These are phyloP conservation scores for Cirrhinus mrigala DNA, from an alignment of 2,797 vertebrate genomes.

Conservation along the genomic window DNA sequence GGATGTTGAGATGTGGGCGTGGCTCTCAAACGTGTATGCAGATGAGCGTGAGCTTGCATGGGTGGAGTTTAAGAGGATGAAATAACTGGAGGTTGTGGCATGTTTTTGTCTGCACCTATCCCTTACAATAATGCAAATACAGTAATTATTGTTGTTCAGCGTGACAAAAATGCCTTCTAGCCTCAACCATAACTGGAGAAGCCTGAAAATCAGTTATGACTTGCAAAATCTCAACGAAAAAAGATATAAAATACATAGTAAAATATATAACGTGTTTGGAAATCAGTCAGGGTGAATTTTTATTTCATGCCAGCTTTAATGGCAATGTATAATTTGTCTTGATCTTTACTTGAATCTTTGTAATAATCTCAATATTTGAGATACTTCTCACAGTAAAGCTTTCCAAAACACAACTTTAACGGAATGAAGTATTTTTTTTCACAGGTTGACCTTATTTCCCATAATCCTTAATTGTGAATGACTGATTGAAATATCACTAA, in stretches of 20 bases:
- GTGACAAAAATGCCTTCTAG: too few relatives aligned
- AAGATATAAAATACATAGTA: too few relatives aligned
- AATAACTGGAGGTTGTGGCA: too few relatives aligned
- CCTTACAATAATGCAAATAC: too few relatives aligned
- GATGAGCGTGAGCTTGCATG: background rate
- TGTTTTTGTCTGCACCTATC: too few relatives aligned
- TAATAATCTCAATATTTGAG: slow-evolving; percentile 17
- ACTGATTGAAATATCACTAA: background rate
- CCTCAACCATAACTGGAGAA: too few relatives aligned
- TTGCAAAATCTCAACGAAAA: too few relatives aligned
- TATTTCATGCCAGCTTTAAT: background rate
- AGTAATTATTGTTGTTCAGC: too few relatives aligned
- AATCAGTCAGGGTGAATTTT: background rate
- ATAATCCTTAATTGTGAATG: background rate
- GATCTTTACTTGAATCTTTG: slow-evolving; percentile 1
- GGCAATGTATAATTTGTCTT: background rate
- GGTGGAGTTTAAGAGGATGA: background rate
- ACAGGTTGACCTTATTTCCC: background rate
- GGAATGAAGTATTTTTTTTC: background rate
- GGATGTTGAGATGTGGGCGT: slow-evolving; percentile 7
- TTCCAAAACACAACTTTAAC: background rate
- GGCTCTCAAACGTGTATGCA: background rate
- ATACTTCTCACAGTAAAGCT: background rate
- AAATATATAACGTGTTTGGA: background rate
- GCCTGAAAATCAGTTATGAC: too few relatives aligned